Evolutionary conservation across 2,113 vertebrate genomes (phyloP).

Genomic region (Pelusios castaneus): DNA sequence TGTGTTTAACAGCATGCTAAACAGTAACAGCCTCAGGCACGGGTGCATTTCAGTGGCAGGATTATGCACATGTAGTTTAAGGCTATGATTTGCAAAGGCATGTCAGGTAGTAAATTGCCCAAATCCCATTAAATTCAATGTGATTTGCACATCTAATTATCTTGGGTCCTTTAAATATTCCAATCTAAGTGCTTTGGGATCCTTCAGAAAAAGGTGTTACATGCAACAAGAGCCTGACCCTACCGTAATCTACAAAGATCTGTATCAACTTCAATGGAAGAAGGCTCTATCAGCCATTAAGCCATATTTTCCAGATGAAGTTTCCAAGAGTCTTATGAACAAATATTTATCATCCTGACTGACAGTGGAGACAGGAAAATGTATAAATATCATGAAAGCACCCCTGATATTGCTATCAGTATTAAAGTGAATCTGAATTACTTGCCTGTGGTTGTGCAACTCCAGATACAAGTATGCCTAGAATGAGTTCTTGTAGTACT

Average conservation of each 20-base stretch:
- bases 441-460: background rate
- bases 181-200: background rate
- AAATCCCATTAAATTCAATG: background rate
- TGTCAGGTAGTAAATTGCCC: too few species aligned
- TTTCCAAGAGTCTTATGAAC: background rate
- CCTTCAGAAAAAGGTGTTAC: background rate
- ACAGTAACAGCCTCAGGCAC: background rate
- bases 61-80: fast-evolving
- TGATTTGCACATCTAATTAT: background rate
- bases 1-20: too few species aligned
- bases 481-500: background rate
- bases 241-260: background rate
- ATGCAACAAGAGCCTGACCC: background rate
- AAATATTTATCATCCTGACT: background rate
- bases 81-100: background rate
- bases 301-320: background rate
- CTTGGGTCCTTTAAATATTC: background rate
- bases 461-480: background rate
- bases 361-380: fast-evolving
- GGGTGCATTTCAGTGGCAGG: background rate
- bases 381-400: background rate
- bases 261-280: background rate
- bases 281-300: background rate
- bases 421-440: background rate
- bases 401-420: background rate